Evolutionary conservation across 2,888 invertebrate species (phyloP), one percentile per base, ranked within the genome.

Genomic region (Cryptocephalus primarius): DNA sequence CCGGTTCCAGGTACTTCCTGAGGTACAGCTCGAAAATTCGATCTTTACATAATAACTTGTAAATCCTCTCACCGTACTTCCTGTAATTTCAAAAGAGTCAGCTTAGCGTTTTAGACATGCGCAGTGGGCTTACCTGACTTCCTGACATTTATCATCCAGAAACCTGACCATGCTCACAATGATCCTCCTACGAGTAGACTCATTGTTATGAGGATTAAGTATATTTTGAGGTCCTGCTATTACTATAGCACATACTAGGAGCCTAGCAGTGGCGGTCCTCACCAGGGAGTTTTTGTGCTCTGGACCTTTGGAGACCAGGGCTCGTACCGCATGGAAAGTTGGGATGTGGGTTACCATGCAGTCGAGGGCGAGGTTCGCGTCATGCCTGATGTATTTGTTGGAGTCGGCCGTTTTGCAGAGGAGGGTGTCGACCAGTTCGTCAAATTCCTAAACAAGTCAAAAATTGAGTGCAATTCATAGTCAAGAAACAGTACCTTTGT

Each of bases 321-420:
- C 74, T 14, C 77, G 66, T 52, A 78, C 68, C 0, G 75, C 68
- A 53, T 76, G 77, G 39, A 70, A 70, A n/a, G 79, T 74, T 4
- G 81, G 77, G 1, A 82, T 78, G 52, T 76, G 73, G 46, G 81
- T 81, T 6, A 86, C 80, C 69, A 88, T 76, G 34, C 76, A 73
- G 55, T 80, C 80, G 40, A 88, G 69, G 0, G 86, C 80, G 43
- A 80, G 70, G 62, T 85, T 84, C 31, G 85, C 83, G 46, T 87
- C 87, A 49, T 84, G 80, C 8, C 84, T 74, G 54, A 88, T 84
- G 54, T 86, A 82, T 44, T 78, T 79, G 60, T 81, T 83, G 56
- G 79, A 80, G 64, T 87, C 86, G 40, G 85, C 83, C 0, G 82
- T 80, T 68, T 84, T 85, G 48, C 72, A 74, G 46, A 87, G 69